Evolutionary conservation across 2,797 vertebrate genomes (phyloP).

Genomic region (Microhierax caerulescens): DNA sequence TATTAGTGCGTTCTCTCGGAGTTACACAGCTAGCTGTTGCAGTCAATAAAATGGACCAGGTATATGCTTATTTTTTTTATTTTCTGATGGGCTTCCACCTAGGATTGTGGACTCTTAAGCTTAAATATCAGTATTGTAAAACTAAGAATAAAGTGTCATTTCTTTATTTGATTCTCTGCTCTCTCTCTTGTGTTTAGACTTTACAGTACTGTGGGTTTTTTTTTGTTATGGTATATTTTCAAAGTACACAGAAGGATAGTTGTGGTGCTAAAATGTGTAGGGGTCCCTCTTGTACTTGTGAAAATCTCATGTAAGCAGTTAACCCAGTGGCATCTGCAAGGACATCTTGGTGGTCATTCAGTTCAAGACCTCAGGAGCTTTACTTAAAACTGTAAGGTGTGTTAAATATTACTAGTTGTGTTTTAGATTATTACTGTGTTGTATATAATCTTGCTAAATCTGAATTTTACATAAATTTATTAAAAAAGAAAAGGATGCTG

Average conservation of each 20-base stretch:
- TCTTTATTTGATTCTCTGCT: background rate
- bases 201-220: background rate
- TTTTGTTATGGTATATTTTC: background rate
- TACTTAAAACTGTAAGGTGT: background rate
- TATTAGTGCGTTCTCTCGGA: conserved; percentile 94
- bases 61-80: conserved; percentile 49
- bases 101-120: background rate
- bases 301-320: background rate
- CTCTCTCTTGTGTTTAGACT: background rate
- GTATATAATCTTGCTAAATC: background rate
- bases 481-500: background rate
- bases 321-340: background rate
- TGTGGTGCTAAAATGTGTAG: background rate
- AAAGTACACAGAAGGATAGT: background rate
- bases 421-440: background rate
- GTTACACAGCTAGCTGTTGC: conserved; percentile 96
- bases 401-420: background rate
- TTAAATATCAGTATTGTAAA: background rate
- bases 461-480: background rate
- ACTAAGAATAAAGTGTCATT: background rate
- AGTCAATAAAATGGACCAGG: conserved; percentile 99
- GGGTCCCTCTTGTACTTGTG: background rate
- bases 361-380: background rate
- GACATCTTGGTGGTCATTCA: background rate
- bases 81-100: background rate